A percentile compares a stretch with the other conserved stretches of the same genome.
Conservation (phyloP, 1,140 invertebrate genomes). For the Zaprionus taronus region DNA sequence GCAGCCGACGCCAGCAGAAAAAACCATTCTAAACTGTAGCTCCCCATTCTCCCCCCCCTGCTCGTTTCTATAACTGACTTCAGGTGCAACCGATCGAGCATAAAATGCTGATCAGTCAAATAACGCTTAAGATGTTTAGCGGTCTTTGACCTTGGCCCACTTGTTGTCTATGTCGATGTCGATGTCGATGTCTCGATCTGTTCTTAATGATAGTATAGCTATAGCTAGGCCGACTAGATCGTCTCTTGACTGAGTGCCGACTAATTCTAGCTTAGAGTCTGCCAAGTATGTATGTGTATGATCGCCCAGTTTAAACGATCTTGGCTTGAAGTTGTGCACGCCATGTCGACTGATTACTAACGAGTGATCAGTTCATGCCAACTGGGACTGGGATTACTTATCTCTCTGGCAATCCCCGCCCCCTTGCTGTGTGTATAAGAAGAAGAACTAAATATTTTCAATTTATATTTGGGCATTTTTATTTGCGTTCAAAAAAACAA, state of each 20-base stretch:
- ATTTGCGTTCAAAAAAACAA: conserved; percentile 65
- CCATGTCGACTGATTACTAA: not conserved
- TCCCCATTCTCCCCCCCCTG: not conserved
- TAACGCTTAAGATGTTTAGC: not conserved
- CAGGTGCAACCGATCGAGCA: not conserved
- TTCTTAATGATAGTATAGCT: not conserved
- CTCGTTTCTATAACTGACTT: not conserved
- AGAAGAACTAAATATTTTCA: not conserved
- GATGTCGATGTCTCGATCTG: conserved; percentile 16
- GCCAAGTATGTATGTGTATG: not conserved
- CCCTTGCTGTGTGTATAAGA: not conserved
- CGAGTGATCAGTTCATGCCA: not conserved
- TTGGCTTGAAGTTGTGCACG: not conserved
- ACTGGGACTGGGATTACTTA: too few species aligned
- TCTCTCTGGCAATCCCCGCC: too few species aligned
- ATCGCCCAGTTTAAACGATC: not conserved
- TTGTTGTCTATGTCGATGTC: conserved; percentile 31
- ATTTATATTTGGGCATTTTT: conserved; percentile 57
- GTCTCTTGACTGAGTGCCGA: not conserved
- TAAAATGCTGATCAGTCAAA: conserved; percentile 1
- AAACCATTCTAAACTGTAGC: not conserved
- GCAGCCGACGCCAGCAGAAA: conserved; percentile 6
- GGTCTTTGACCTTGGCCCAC: conserved; percentile 37
- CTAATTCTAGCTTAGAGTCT: too few species aligned
- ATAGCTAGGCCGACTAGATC: not conserved